These are phyloP conservation scores for Cynoglossus semilaevis DNA, from an alignment of 2,113 vertebrate species.

Conservation along the genomic window DNA sequence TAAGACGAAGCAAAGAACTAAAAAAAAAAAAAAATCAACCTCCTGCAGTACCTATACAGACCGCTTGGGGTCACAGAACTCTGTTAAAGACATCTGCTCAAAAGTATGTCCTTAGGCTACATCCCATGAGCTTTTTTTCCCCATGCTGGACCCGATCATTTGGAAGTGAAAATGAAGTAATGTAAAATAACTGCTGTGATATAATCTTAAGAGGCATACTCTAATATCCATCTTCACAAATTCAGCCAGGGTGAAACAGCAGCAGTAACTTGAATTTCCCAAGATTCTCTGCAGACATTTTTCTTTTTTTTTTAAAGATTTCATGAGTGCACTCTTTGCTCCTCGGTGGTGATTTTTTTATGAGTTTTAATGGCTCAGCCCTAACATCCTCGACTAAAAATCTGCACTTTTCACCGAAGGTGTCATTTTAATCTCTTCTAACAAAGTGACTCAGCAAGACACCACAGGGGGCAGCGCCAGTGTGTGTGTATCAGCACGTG, in stretches of 20 bases:
- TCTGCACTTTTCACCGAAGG: constrained; percentile 46
- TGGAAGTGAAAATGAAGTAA: constrained; percentile 15
- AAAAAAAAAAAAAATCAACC: no score
- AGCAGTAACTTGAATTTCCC: constrained; percentile 46
- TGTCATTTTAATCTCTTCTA: constrained; percentile 49
- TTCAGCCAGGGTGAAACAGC: constrained; percentile 53
- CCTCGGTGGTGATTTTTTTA: constrained; percentile 43
- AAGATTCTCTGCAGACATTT: constrained; percentile 20
- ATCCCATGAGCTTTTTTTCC: no score
- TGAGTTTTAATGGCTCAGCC: constrained; percentile 49
- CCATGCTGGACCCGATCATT: no score
- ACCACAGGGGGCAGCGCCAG: constrained; percentile 15
- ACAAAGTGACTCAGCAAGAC: constrained; percentile 53
- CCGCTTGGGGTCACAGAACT: no score
- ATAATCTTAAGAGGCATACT: constrained; percentile 44
- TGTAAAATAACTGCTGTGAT: constrained; percentile 18
- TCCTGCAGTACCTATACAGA: no score
- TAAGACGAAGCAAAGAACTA: no score
- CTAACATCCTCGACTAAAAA: constrained; percentile 43
- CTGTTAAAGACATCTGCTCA: no score
- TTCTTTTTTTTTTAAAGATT: constrained; percentile 26
- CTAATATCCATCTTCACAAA: constrained; percentile 55
- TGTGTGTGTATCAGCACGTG: constrained; percentile 9
- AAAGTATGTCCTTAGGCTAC: no score
- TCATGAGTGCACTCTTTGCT: constrained; percentile 45